Evolutionary conservation across 2,797 vertebrate genomes (phyloP).

Genomic region (Scleropages formosus): DNA sequence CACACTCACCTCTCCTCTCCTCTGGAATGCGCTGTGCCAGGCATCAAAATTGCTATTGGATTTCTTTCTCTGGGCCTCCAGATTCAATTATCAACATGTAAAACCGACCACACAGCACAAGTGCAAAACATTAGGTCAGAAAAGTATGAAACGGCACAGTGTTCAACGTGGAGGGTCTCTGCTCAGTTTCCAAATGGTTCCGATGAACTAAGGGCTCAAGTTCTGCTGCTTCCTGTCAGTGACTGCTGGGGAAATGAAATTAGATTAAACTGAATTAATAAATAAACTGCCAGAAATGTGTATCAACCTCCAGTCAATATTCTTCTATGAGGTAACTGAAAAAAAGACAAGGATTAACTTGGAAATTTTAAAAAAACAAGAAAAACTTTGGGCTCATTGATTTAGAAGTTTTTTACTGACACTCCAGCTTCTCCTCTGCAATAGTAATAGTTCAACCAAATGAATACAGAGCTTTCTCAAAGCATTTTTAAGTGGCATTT

Average conservation of each 20-base stretch:
- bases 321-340: constrained; percentile 10
- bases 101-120: constrained; percentile 34
- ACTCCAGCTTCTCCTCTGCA: not conserved
- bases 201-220: not conserved
- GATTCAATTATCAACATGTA: constrained; percentile 53
- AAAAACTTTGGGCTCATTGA: not conserved
- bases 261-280: not conserved
- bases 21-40: constrained; percentile 44
- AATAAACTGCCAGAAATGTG: not conserved
- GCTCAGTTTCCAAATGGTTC: not conserved
- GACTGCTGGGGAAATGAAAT: too few relatives aligned
- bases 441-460: not conserved
- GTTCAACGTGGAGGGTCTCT: not conserved
- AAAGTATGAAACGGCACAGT: constrained; percentile 27
- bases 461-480: not conserved
- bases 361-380: not conserved
- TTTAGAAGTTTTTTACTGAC: not conserved
- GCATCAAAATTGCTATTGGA: constrained; percentile 49
- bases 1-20: constrained; percentile 55
- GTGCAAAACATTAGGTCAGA: constrained; percentile 49
- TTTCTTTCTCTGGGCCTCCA: constrained; percentile 43
- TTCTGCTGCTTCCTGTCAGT: not conserved
- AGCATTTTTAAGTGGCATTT: not conserved
- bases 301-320: not conserved
- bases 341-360: not conserved